A percentile compares a stretch with the other conserved stretches of the same genome.
Evolutionary conservation across 2,888 invertebrate genomes (phyloP).

Genomic region (Sinodicranocentrus sp.): DNA sequence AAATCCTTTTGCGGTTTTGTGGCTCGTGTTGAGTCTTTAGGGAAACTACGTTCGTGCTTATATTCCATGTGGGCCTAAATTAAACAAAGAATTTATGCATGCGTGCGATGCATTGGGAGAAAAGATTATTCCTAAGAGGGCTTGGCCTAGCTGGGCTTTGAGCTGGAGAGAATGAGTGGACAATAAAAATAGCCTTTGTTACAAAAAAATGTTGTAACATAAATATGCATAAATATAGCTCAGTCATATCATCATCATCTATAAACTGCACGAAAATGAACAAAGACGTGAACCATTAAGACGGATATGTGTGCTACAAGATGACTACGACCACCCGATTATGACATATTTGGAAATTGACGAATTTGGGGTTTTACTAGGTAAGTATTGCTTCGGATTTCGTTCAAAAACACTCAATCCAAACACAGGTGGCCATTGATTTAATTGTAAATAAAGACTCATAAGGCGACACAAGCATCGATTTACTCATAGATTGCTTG

Average conservation of each 20-base stretch:
- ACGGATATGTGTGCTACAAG: neutral
- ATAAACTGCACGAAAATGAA: slow-evolving; percentile 12
- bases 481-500: too few relatives aligned
- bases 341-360: slow-evolving; percentile 30
- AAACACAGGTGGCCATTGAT: too few relatives aligned
- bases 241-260: too few relatives aligned
- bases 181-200: neutral
- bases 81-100: slow-evolving; percentile 23
- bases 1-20: slow-evolving; percentile 51
- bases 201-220: too few relatives aligned
- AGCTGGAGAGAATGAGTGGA: slow-evolving; percentile 19
- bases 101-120: neutral
- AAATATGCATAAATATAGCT: too few relatives aligned
- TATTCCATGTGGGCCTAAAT: neutral
- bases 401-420: too few relatives aligned
- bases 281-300: slow-evolving; percentile 11
- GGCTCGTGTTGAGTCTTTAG: slow-evolving; percentile 44
- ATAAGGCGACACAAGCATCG: too few relatives aligned
- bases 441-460: too few relatives aligned
- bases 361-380: slow-evolving; percentile 19
- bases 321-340: neutral
- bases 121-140: neutral
- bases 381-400: neutral
- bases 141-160: slow-evolving; percentile 19
- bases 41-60: slow-evolving; percentile 6